phyloP scores from a whole-genome alignment of 2,888 invertebrate genomes.

The Seira sanloemensis region DNA sequence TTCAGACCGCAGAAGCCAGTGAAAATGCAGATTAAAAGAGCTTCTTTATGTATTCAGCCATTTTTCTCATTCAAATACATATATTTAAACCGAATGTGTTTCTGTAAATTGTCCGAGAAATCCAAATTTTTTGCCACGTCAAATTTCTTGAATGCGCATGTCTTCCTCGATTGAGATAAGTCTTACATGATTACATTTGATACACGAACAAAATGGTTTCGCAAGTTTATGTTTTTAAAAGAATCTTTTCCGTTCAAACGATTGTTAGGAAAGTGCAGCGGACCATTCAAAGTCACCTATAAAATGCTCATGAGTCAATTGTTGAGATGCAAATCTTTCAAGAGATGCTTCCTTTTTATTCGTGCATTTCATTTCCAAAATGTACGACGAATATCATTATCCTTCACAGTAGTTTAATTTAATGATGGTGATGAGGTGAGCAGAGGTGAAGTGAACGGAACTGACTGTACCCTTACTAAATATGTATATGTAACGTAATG shows the following conservation, averaged over 20 bases:
- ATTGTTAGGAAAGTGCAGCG: background rate
- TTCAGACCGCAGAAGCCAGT: too few relatives aligned
- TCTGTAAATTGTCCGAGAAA: too few relatives aligned
- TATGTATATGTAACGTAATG: too few relatives aligned
- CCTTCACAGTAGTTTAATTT: constrained; percentile 14
- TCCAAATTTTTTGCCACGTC: too few relatives aligned
- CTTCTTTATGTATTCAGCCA: too few relatives aligned
- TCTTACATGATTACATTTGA: background rate
- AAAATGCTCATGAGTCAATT: background rate
- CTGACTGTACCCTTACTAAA: background rate
- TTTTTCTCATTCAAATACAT: too few relatives aligned
- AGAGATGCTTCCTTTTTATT: background rate
- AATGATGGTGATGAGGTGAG: background rate
- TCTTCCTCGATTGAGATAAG: constrained; percentile 14
- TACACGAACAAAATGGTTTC: too few relatives aligned
- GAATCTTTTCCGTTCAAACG: background rate
- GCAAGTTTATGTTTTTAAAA: background rate
- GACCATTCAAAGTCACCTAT: background rate
- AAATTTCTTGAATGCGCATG: too few relatives aligned
- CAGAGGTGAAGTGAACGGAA: constrained; percentile 10
- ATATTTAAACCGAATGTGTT: too few relatives aligned
- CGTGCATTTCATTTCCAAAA: constrained; percentile 12
- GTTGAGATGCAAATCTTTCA: background rate
- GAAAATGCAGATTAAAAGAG: too few relatives aligned
- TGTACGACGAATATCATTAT: background rate